Evolutionary conservation across 2,888 invertebrate species (phyloP).

Genomic region (Listrodromus nycthemerus): DNA sequence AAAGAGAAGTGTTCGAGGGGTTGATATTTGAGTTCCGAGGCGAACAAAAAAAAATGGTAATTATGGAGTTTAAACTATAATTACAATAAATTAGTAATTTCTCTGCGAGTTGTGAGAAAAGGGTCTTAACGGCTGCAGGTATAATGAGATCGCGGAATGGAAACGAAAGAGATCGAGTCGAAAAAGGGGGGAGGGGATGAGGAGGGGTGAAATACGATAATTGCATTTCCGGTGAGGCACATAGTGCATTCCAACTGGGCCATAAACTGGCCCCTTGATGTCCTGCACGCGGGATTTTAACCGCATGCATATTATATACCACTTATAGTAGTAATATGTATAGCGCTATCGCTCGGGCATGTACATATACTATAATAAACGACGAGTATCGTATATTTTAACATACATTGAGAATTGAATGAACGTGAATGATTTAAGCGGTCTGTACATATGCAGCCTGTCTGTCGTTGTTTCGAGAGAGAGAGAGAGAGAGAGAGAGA

Average conservation of each 20-base stretch:
- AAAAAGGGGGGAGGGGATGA: conserved; percentile 63
- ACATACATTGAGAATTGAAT: conserved; percentile 67
- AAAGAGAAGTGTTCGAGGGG: background rate
- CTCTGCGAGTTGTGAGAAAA: background rate
- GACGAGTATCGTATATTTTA: conserved; percentile 66
- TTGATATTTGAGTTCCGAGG: background rate
- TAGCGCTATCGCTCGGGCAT: conserved; percentile 27
- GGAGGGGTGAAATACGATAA: conserved; percentile 71
- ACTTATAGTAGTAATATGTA: conserved; percentile 53
- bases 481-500: conserved; percentile 22
- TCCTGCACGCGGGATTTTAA: conserved; percentile 62
- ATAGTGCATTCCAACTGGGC: conserved; percentile 66
- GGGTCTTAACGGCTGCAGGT: conserved; percentile 25
- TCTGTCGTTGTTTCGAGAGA: conserved; percentile 54
- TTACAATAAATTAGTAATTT: conserved; percentile 5
- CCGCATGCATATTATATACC: conserved; percentile 63
- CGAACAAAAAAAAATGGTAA: background rate
- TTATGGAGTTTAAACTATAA: background rate
- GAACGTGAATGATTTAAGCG: conserved; percentile 67
- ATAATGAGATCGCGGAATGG: conserved; percentile 61
- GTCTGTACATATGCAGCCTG: conserved; percentile 28
- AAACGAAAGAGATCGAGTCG: conserved; percentile 55
- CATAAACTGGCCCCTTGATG: conserved; percentile 63
- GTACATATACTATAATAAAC: conserved; percentile 55
- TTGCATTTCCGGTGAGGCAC: conserved; percentile 71